Conservation (phyloP, 2,797 vertebrate species). For the Mareca penelope region DNA sequence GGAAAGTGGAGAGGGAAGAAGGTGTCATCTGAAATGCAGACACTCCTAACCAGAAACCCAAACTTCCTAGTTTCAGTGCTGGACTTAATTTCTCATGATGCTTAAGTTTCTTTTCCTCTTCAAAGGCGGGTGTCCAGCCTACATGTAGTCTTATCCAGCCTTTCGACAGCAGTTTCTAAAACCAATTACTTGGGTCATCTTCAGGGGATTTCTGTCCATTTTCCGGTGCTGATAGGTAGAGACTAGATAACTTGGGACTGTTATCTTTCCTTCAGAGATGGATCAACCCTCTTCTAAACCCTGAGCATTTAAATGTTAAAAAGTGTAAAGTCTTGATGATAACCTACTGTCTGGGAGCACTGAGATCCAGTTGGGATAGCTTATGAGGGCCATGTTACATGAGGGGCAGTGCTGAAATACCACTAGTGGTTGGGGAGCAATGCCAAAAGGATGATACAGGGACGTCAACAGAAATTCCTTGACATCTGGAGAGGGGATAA, state of each 20-base stretch:
- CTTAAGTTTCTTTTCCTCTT: neutral
- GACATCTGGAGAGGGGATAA: neutral
- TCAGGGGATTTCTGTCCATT: neutral
- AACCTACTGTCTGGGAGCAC: neutral
- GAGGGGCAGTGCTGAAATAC: neutral
- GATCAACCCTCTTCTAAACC: neutral
- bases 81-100: neutral
- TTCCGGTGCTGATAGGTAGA: neutral
- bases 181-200: neutral
- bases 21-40: neutral
- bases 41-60: neutral
- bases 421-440: neutral
- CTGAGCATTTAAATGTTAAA: neutral
- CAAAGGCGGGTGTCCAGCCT: neutral
- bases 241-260: neutral
- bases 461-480: neutral
- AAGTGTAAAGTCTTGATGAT: neutral
- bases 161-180: neutral
- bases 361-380: neutral
- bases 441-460: neutral
- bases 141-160: neutral
- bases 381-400: neutral
- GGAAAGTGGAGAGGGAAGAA: neutral
- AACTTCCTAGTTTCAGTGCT: neutral
- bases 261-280: neutral